A percentile compares a stretch with the other conserved stretches of the same genome.
Conservation (phyloP, 2,113 vertebrate species). For the Cepphus grylle region DNA sequence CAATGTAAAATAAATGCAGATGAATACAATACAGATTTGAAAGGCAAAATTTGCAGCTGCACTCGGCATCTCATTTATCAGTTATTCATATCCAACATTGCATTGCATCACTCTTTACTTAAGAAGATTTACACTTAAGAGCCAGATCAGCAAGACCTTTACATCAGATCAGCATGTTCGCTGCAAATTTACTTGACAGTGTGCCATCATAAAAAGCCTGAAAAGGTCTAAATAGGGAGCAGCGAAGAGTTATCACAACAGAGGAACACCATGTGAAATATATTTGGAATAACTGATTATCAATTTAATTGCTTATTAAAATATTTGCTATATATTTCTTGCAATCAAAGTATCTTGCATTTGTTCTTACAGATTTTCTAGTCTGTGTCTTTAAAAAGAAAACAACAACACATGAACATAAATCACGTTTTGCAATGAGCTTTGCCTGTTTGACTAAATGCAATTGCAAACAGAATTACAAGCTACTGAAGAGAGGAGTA, state of each 20-base stretch:
- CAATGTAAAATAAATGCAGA: not conserved
- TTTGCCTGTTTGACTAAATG: not conserved
- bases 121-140: not conserved
- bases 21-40: not conserved
- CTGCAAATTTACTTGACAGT: not conserved
- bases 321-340: not conserved
- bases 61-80: not conserved
- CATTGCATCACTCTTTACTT: not conserved
- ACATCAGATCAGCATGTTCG: not conserved
- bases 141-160: not conserved
- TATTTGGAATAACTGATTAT: not conserved
- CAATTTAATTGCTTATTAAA: not conserved
- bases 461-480: not conserved
- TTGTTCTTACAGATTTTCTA: not conserved
- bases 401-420: not conserved
- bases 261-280: not conserved
- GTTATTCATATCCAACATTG: not conserved
- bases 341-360: not conserved
- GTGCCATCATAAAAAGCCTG: not conserved
- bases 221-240: not conserved
- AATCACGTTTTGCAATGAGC: not conserved
- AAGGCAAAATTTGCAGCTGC: slow-evolving; percentile 19
- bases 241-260: not conserved
- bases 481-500: not conserved
- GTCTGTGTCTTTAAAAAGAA: not conserved